These are phyloP conservation scores for Pandion haliaetus DNA, from an alignment of 2,113 vertebrate species.

Conservation along the genomic window DNA sequence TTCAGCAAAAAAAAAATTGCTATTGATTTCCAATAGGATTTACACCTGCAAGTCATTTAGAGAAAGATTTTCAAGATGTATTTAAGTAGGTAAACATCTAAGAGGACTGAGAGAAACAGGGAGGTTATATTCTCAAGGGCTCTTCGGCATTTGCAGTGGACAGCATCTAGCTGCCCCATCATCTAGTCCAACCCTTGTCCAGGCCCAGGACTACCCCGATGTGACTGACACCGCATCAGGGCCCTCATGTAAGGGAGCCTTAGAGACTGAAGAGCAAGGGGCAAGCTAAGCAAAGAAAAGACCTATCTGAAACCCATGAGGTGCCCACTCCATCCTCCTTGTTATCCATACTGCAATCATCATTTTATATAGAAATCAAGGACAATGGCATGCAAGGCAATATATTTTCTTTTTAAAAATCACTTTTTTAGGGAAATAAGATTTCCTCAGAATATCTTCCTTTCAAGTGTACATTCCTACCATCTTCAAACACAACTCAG, in stretches of 20 bases:
- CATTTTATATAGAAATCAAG: not conserved
- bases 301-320: not conserved
- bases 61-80: not conserved
- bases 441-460: not conserved
- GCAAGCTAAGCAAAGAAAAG: not conserved
- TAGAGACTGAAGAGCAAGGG: not conserved
- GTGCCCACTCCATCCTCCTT: not conserved
- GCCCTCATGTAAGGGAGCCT: not conserved
- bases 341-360: not conserved
- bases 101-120: not conserved
- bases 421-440: not conserved
- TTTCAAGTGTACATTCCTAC: not conserved
- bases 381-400: not conserved
- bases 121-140: not conserved
- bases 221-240: rapidly evolving
- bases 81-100: constrained; percentile 4
- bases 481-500: not conserved
- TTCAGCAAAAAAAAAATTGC: not conserved
- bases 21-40: not conserved
- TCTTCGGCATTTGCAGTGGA: not conserved
- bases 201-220: not conserved
- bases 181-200: not conserved
- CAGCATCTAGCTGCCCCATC: not conserved
- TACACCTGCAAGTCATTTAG: not conserved
- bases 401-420: not conserved